A percentile compares a stretch with the other conserved stretches of the same genome.
These are phyloP conservation scores for Melospiza melodia DNA, from an alignment of 2,113 vertebrate species.

Conservation along the genomic window DNA sequence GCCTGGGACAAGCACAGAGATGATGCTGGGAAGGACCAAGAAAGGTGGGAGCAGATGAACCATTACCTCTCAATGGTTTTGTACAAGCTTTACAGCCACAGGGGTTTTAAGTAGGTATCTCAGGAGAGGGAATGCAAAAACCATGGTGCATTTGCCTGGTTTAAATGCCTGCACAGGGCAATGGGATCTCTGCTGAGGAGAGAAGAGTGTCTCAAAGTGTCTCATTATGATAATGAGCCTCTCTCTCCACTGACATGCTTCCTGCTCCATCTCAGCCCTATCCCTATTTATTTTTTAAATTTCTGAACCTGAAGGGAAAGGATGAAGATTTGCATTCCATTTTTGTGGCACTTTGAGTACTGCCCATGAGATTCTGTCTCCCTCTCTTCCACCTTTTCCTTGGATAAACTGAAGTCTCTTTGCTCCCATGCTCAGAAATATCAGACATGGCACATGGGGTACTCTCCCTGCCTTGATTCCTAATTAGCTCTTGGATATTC, in stretches of 20 bases:
- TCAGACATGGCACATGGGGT: neutral
- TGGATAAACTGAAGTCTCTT: neutral
- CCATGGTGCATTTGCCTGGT: neutral
- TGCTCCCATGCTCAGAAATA: neutral
- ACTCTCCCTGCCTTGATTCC: neutral
- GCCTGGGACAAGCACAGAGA: neutral
- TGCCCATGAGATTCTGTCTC: neutral
- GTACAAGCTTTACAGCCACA: neutral
- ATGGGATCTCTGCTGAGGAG: neutral
- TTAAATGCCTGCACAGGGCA: neutral
- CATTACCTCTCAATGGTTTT: neutral
- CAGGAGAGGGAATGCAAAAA: neutral
- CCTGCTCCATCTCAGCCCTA: neutral
- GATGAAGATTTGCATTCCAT: conserved; percentile 20
- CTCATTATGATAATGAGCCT: conserved; percentile 19
- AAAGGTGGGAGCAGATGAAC: accelerated
- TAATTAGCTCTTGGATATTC: neutral
- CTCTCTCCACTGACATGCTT: neutral
- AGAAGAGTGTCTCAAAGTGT: neutral
- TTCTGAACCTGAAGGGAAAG: conserved; percentile 2
- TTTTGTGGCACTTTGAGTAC: neutral
- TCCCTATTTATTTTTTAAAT: neutral
- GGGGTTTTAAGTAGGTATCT: neutral
- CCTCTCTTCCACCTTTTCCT: neutral
- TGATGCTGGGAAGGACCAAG: neutral